phyloP scores from a whole-genome alignment of 1,140 invertebrate species.

The Orussus abietinus region DNA sequence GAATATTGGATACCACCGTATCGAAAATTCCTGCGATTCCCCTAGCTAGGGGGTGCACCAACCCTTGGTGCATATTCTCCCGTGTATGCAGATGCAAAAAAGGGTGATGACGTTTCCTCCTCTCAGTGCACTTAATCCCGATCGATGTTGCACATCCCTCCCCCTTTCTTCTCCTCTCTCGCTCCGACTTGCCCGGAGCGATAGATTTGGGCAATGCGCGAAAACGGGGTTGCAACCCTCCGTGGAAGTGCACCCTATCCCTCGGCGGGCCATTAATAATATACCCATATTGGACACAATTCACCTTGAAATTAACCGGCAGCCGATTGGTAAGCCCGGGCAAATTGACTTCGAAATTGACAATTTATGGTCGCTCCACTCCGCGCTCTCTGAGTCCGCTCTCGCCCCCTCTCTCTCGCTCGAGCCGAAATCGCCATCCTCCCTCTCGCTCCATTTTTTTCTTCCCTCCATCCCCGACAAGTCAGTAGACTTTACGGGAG shows the following conservation, averaged over 20 bases:
- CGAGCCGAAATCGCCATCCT: neutral
- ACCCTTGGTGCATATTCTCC: no score
- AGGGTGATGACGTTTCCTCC: no score
- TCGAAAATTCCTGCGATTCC: no score
- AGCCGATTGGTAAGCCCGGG: constrained; percentile 52
- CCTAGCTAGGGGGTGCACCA: no score
- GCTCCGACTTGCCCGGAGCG: constrained; percentile 43
- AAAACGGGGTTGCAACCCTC: constrained; percentile 49
- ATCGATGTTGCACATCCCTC: no score
- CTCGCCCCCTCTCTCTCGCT: constrained; percentile 15
- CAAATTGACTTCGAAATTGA: constrained; percentile 57
- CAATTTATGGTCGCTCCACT: constrained; percentile 52
- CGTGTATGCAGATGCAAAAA: no score
- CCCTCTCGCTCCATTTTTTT: neutral
- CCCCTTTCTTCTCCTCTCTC: no score
- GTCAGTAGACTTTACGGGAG: neutral
- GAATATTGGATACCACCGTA: no score
- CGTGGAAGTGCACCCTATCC: constrained; percentile 41
- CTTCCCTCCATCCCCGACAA: neutral
- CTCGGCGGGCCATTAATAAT: constrained; percentile 52
- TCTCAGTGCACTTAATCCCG: no score
- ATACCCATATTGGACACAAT: constrained; percentile 57
- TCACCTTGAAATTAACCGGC: constrained; percentile 57
- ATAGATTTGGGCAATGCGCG: constrained; percentile 49
- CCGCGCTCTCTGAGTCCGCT: constrained; percentile 25